Conservation (phyloP, 1,140 invertebrate genomes). For the Pogonus chalceus region DNA sequence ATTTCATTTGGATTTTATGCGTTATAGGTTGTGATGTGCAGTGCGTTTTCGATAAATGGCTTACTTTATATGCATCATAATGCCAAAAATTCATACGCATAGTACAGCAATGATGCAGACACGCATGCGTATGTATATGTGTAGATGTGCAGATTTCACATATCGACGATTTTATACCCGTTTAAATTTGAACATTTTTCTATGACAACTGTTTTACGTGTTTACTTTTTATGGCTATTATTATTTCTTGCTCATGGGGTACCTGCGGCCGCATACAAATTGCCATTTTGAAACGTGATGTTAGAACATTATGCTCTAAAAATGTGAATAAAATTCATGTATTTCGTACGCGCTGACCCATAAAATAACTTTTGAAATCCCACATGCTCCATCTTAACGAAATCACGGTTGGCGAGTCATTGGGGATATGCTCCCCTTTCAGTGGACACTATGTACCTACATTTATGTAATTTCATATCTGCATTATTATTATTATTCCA, state of each 20-base stretch:
- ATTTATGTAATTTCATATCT: too few relatives aligned
- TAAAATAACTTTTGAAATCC: not conserved
- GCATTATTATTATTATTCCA: too few relatives aligned
- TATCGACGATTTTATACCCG: not conserved
- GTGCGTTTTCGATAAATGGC: too few relatives aligned
- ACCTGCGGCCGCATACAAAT: constrained; percentile 5
- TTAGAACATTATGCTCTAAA: constrained; percentile 2
- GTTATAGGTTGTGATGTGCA: too few relatives aligned
- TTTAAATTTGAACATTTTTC: constrained; percentile 6
- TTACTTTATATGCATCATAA: not conserved
- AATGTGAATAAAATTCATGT: constrained; percentile 5
- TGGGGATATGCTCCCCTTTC: too few relatives aligned
- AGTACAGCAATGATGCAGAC: not conserved
- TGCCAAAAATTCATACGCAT: too few relatives aligned
- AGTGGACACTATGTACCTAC: too few relatives aligned
- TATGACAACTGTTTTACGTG: constrained; percentile 5
- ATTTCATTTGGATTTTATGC: too few relatives aligned
- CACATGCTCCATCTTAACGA: constrained; percentile 1
- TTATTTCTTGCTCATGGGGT: constrained; percentile 2
- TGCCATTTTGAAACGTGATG: constrained; percentile 4
- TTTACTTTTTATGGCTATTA: constrained; percentile 1
- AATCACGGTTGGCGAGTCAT: too few relatives aligned
- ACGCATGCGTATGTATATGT: not conserved
- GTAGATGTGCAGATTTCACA: not conserved
- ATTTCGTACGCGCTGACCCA: constrained; percentile 1